Evolutionary conservation across 2,888 invertebrate genomes (phyloP).

Genomic region (Apeira syringaria): DNA sequence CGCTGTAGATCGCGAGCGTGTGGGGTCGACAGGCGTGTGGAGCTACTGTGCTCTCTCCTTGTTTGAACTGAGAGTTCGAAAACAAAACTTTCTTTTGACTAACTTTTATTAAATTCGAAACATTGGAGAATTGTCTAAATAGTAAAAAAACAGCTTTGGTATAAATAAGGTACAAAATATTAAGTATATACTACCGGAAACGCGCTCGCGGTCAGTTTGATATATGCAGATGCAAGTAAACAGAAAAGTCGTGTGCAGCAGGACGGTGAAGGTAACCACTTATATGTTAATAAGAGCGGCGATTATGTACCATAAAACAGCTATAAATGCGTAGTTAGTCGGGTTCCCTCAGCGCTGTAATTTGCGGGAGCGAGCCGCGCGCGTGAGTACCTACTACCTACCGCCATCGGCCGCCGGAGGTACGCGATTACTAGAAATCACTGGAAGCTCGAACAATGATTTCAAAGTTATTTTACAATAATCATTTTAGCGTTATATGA

Average conservation of each 20-base stretch:
- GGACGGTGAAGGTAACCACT: conserved; percentile 71
- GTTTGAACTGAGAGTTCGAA: no score
- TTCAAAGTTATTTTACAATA: background rate
- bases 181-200: no score
- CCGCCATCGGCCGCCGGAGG: conserved; percentile 24
- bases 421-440: conserved; percentile 13
- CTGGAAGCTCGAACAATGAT: background rate
- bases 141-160: no score
- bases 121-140: no score
- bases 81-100: no score
- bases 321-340: conserved; percentile 76
- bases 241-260: conserved; percentile 35
- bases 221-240: conserved; percentile 22
- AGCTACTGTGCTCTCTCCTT: no score
- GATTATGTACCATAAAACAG: conserved; percentile 77
- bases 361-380: conserved; percentile 42
- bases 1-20: no score
- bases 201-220: no score
- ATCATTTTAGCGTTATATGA: no score
- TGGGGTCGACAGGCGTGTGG: no score
- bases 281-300: conserved; percentile 80
- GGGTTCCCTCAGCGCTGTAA: conserved; percentile 56
- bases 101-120: no score
- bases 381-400: conserved; percentile 4
- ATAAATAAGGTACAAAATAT: no score